Evolutionary conservation across 2,113 vertebrate genomes (phyloP).

Genomic region (Phalacrocorax brasilianus): DNA sequence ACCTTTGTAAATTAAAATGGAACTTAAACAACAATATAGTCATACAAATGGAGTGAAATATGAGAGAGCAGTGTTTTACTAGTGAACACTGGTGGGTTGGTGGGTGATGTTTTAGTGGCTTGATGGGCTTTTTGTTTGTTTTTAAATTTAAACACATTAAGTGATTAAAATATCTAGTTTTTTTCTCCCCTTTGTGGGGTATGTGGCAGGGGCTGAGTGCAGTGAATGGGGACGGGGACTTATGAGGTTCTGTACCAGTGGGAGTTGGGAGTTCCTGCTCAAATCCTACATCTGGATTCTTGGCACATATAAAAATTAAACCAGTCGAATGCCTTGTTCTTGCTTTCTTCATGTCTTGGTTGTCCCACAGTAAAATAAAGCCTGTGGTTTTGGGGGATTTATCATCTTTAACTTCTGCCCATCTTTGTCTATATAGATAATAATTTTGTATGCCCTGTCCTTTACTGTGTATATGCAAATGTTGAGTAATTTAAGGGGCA

Average conservation of each 20-base stretch:
- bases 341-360: neutral
- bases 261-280: neutral
- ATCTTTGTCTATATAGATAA: neutral
- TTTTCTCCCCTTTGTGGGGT: accelerated
- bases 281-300: neutral
- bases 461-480: neutral
- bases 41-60: neutral
- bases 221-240: neutral
- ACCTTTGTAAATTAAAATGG: neutral
- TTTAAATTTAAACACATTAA: neutral
- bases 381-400: neutral
- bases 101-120: neutral
- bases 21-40: neutral
- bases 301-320: neutral
- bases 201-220: neutral
- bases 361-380: neutral
- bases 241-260: neutral
- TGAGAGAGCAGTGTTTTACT: neutral
- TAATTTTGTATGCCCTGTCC: neutral
- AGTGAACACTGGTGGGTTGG: neutral
- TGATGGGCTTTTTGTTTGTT: neutral
- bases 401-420: neutral
- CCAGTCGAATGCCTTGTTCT: neutral
- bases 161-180: neutral
- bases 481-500: neutral